Evolutionary conservation across 2,113 vertebrate species (phyloP), one percentile per base, ranked within the genome.

Genomic region (Tragelaphus strepsiceros): DNA sequence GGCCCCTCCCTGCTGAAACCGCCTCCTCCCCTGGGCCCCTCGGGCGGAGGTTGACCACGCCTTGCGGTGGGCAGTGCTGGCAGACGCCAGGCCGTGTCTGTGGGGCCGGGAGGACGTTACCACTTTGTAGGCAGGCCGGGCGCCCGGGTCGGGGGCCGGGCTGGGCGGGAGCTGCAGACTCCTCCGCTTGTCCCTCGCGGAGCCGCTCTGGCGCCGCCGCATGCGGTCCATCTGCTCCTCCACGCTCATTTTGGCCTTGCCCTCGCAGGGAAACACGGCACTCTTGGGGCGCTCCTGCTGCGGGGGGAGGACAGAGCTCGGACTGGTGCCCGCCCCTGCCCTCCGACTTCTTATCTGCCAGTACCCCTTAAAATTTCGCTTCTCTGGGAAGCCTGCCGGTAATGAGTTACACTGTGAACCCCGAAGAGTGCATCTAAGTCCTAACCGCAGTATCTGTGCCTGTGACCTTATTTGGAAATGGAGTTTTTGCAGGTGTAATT

Each of bases 221-320:
- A 99, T 99, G 80, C 99, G 99, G 97, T 99, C 99, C 0, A 99
- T 99, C 98, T 99, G 99, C 98, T 99, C 99, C 98, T 99, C 99
- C 84, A 99, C 99, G 0, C 99, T 99, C 99, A 99, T 99, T 98
- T 99, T 99, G 46, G 99, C 99, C 98, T 99, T 99, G 3, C 99
- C 97, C 78, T 99, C 99, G 0, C 98, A 97, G 0, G 99, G 95
- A 26, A 99, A 99, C 96, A 99, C 99, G 0, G 99, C 99, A 0
- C 99, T 99, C 98, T 99, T 99, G 14, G 99, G 99, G 39, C 99
- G 99, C 61, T 99, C 99, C 99, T 99, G 98, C 88, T 64, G 92
- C n/a, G 0, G 35, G 0, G 46, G n/a, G 35, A 35, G 58, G 35
- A n/a, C 0, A 0, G 77, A 87, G 86, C n/a, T 90, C 46, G 14